phyloP scores from a whole-genome alignment of 1,140 invertebrate genomes.

The Drusus annulatus region DNA sequence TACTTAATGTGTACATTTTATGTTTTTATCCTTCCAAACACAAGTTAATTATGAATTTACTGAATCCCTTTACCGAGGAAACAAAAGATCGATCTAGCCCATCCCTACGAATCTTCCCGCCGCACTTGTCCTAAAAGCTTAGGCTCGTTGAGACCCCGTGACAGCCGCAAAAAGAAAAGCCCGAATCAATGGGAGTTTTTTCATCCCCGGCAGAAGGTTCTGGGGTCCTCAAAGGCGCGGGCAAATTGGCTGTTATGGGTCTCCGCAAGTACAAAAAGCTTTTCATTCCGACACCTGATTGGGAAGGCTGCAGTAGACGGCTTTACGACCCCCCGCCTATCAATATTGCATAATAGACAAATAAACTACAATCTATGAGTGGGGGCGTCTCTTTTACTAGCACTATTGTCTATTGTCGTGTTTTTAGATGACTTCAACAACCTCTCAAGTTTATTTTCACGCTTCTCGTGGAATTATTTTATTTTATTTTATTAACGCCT shows the following conservation, averaged over 20 bases:
- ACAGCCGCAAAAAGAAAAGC: constrained; percentile 49
- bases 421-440: no score
- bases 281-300: constrained; percentile 41
- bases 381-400: no score
- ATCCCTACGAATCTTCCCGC: constrained; percentile 16
- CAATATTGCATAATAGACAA: constrained; percentile 30
- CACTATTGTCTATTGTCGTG: no score
- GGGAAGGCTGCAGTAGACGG: constrained; percentile 4
- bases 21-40: no score
- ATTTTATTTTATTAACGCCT: no score
- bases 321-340: constrained; percentile 12
- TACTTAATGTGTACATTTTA: no score
- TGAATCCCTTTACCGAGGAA: no score
- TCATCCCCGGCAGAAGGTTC: constrained; percentile 27
- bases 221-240: constrained; percentile 10
- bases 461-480: no score
- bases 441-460: no score
- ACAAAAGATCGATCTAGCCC: not conserved
- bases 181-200: constrained; percentile 53
- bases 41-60: no score
- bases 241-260: constrained; percentile 53
- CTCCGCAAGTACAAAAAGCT: constrained; percentile 37
- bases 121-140: constrained; percentile 50
- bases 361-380: constrained; percentile 11
- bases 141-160: constrained; percentile 48